Percentiles rank a stretch among this genome's conserved stretches.
phyloP scores from a whole-genome alignment of 1,140 invertebrate genomes.

The Alviniconcha marisindica region DNA sequence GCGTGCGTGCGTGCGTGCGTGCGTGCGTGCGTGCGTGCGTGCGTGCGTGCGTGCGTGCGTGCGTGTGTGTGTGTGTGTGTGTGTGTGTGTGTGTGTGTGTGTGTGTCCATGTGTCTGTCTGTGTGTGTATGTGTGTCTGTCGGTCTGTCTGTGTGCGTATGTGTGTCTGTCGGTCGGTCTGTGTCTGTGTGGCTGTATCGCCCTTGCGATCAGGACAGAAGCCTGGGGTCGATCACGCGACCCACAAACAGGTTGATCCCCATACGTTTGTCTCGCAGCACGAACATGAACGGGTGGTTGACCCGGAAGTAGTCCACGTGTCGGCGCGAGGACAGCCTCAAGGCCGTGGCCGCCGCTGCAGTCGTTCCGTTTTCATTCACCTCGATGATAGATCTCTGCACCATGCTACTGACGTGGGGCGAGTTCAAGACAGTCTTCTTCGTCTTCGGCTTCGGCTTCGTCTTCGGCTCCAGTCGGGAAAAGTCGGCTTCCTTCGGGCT shows the following conservation, averaged over 20 bases:
- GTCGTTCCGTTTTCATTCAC: constrained; percentile 37
- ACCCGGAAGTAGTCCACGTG: constrained; percentile 20
- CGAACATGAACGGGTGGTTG: constrained; percentile 43
- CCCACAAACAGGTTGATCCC: constrained; percentile 34
- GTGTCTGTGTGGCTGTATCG: no score
- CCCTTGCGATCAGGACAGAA: neutral
- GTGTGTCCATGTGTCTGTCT: no score
- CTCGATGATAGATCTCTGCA: constrained; percentile 24
- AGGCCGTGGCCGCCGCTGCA: constrained; percentile 26
- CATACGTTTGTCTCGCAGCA: constrained; percentile 30
- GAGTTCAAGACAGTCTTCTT: neutral
- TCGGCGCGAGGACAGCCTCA: neutral
- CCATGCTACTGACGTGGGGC: neutral
- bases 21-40: no score
- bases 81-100: no score
- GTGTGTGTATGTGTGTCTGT: no score
- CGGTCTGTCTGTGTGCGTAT: no score
- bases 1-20: no score
- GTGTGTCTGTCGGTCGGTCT: no score
- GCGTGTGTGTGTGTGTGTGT: no score
- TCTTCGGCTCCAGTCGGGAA: constrained; percentile 19
- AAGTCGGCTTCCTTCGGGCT: constrained; percentile 24
- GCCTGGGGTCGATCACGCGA: constrained; percentile 22
- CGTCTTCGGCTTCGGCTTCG: neutral
- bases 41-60: no score